Evolutionary conservation across 2,797 vertebrate genomes (phyloP).

Genomic region (Limosa lapponica): DNA sequence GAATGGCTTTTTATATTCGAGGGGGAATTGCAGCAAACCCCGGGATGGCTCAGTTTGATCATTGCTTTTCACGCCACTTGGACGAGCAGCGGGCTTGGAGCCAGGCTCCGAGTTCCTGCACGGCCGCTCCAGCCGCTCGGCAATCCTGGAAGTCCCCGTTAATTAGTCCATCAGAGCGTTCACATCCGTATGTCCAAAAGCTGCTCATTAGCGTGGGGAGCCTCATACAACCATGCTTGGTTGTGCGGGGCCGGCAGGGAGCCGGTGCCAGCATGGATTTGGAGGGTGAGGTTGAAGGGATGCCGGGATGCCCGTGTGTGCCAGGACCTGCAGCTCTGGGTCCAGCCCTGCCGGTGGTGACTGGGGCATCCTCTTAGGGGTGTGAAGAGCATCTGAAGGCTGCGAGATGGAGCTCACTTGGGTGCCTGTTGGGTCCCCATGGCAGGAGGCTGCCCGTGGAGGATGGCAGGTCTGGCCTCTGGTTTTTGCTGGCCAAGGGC

Average conservation of each 20-base stretch:
- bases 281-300: not conserved
- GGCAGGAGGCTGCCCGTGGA: not conserved
- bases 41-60: rapidly evolving
- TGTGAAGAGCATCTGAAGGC: not conserved
- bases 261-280: rapidly evolving
- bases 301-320: rapidly evolving
- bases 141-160: not conserved
- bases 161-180: not conserved
- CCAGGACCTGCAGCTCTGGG: not conserved
- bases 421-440: no score
- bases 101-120: not conserved
- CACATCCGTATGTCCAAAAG: not conserved
- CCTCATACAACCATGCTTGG: rapidly evolving
- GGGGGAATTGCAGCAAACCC: not conserved
- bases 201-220: not conserved
- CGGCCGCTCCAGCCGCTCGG: rapidly evolving
- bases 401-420: not conserved
- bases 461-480: not conserved
- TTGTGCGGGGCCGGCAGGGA: rapidly evolving
- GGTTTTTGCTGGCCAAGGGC: not conserved
- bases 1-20: not conserved
- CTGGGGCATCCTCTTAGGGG: not conserved
- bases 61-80: not conserved
- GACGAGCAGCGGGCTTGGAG: not conserved
- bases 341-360: not conserved